Conservation (phyloP, 2,888 invertebrate genomes). For the Agrochola litura region DNA sequence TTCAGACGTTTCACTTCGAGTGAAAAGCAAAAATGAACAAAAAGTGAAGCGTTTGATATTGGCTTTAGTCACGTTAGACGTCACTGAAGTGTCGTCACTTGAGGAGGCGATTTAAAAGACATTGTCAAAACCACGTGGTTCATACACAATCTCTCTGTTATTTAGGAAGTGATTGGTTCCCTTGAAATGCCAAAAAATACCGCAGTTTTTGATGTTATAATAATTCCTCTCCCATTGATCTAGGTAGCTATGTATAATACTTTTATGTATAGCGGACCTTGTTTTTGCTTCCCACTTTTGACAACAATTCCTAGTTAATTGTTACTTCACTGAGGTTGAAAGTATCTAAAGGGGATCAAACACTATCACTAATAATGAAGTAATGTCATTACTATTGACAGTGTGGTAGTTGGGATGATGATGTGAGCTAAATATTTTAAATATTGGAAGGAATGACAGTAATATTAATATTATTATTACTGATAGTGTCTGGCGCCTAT, state of each 20-base stretch:
- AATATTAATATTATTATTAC: too few relatives aligned
- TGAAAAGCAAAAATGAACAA: neutral
- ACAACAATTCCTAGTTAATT: neutral
- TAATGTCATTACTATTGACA: too few relatives aligned
- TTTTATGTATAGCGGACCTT: neutral
- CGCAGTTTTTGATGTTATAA: conserved; percentile 37
- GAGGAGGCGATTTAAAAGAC: neutral
- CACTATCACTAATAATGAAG: too few relatives aligned
- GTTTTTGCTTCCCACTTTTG: neutral
- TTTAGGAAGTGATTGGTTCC: conserved; percentile 19
- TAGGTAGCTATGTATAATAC: neutral
- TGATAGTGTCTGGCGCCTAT: too few relatives aligned
- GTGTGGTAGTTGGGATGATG: too few relatives aligned
- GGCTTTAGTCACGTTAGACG: neutral
- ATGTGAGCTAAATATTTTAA: too few relatives aligned
- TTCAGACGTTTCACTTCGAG: neutral
- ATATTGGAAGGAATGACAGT: too few relatives aligned
- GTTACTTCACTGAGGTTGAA: neutral
- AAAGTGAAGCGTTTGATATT: neutral
- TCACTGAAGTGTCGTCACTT: neutral
- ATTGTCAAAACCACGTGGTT: conserved; percentile 22
- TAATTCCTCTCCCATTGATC: conserved; percentile 25
- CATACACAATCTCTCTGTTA: neutral
- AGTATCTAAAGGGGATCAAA: neutral
- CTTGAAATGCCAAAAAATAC: conserved; percentile 55